phyloP scores from a whole-genome alignment of 2,797 vertebrate species.

The Antennarius maculatus region DNA sequence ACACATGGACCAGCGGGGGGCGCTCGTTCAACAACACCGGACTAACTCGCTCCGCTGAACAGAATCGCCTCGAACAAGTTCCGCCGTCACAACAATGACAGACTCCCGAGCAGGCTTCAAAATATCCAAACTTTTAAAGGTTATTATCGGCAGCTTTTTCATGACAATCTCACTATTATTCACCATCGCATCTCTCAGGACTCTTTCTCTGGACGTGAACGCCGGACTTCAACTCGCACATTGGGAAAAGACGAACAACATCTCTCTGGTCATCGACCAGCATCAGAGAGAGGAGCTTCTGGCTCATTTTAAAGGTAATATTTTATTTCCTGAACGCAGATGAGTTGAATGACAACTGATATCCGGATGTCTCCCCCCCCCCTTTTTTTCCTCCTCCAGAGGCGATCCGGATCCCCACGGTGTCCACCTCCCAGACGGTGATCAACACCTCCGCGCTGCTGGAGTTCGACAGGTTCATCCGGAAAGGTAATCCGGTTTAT shows the following conservation, averaged over 20 bases:
- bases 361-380: not conserved
- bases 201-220: conserved; percentile 76
- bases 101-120: conserved; percentile 27
- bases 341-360: not conserved
- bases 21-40: not conserved
- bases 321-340: too few relatives aligned
- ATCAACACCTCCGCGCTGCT: conserved; percentile 85
- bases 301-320: conserved; percentile 83
- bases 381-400: conserved; percentile 75
- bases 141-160: conserved; percentile 40
- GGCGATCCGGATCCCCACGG: conserved; percentile 91
- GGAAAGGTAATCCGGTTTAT: conserved; percentile 76
- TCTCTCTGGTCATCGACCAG: conserved; percentile 61
- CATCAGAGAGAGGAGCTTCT: conserved; percentile 76
- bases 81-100: conserved; percentile 54
- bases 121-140: conserved; percentile 53
- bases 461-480: conserved; percentile 84
- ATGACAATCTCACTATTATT: conserved; percentile 49
- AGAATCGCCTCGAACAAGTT: not conserved
- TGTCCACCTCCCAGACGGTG: conserved; percentile 80
- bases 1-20: conserved; percentile 27
- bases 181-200: conserved; percentile 63
- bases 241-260: conserved; percentile 74
- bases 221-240: conserved; percentile 72
- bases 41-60: not conserved